Evolutionary conservation across 2,113 vertebrate genomes (phyloP), one percentile per base, ranked within the genome.

Genomic region (Fregetta grallaria): DNA sequence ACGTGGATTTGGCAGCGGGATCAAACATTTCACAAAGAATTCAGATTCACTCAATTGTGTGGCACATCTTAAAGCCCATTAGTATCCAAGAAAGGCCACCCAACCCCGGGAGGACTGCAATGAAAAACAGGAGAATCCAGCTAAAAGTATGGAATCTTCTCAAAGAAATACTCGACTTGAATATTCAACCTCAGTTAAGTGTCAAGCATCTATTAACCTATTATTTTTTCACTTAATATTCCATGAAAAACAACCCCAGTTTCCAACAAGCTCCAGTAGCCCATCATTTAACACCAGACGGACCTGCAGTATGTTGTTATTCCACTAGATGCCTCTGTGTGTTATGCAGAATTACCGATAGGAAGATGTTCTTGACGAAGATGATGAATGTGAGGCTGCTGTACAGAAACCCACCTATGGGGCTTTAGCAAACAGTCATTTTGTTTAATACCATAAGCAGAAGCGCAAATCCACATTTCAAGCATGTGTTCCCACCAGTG

Each of bases 401-500:
- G 7, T 5, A 88, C 0, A 0, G 42, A 63, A 67, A 55, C 13
- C 9, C 52, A 74, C 27, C n/a, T 21, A 25, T 2, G 1, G 22
- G 40, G 8, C 67, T 79, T 67, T 16, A 55, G 7, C 12, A 42
- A 65, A 27, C 10, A 40, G 49, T 22, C 23, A 42, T 20, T 76
- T 75, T 29, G 21, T 56, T 65, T 59, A 47, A 66, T 5, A 32
- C 17, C 59, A 19, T 29, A 65, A 71, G 58, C 8, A 76, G 58
- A 77, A 27, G 12, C 5, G 1, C 17, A 61, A 86, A 49, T 55
- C 25, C 26, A 20, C 29, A 42, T 42, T 59, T 88, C 58, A 53
- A 72, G n/a, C 9, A 16, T 26, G 34, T 21, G 32, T 18, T 74
- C 17, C 40, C 62, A 47, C 29, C 29, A 32, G 6, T 10, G 11